Conservation (phyloP, 2,888 invertebrate genomes). For the Cheilosia vulpina region DNA sequence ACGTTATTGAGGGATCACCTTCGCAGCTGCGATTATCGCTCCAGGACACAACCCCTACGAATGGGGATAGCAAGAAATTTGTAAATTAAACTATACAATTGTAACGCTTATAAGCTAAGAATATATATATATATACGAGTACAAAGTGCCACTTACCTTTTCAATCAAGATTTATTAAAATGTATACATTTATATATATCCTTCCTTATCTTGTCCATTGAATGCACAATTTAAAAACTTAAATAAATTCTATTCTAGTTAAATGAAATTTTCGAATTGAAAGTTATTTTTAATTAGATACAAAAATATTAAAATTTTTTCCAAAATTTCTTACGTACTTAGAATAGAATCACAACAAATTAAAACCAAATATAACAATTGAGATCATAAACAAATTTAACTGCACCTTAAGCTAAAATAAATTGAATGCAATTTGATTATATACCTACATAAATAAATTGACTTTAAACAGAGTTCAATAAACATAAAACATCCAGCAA, state of each 20-base stretch:
- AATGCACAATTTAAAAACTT: slow-evolving; percentile 68
- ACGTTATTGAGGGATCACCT: slow-evolving; percentile 78
- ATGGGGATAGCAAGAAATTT: slow-evolving; percentile 58
- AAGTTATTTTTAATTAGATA: slow-evolving; percentile 61
- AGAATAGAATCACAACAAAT: slow-evolving; percentile 63
- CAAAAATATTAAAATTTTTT: slow-evolving; percentile 56
- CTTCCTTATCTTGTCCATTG: slow-evolving; percentile 70
- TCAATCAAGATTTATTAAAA: slow-evolving; percentile 63
- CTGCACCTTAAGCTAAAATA: slow-evolving; percentile 57
- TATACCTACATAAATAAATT: slow-evolving; percentile 12
- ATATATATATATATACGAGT: slow-evolving; percentile 51
- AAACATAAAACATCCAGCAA: slow-evolving; percentile 19
- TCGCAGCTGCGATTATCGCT: slow-evolving; percentile 78
- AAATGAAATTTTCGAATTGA: slow-evolving; percentile 51
- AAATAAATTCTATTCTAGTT: slow-evolving; percentile 57
- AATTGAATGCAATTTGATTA: slow-evolving; percentile 55
- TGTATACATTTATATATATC: slow-evolving; percentile 32
- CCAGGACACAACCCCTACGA: slow-evolving; percentile 69
- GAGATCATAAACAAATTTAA: slow-evolving; percentile 23
- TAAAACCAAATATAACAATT: slow-evolving; percentile 29
- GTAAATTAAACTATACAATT: slow-evolving; percentile 45
- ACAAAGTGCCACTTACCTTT: slow-evolving; percentile 77
- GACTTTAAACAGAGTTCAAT: slow-evolving; percentile 39
- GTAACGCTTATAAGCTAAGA: slow-evolving; percentile 65
- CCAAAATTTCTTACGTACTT: slow-evolving; percentile 59